These are phyloP conservation scores for Cryptus viduatorius DNA, from an alignment of 2,888 invertebrate species.

Conservation along the genomic window DNA sequence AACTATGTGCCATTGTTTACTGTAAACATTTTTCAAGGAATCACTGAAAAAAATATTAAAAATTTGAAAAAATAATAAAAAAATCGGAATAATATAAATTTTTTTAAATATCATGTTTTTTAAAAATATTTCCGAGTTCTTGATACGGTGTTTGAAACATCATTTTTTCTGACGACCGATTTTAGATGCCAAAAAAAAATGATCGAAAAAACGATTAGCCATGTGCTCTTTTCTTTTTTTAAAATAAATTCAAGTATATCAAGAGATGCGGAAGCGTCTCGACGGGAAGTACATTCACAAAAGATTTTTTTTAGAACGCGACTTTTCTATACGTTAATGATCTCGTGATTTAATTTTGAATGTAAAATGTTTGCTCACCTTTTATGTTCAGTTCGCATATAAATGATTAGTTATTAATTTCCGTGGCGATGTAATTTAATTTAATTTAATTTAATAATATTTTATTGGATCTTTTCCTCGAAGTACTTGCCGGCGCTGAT, in stretches of 20 bases:
- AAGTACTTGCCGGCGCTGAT: constrained; percentile 81
- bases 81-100: not conserved
- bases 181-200: not conserved
- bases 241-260: no score
- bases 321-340: no score
- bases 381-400: not conserved
- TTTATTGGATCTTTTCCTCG: constrained; percentile 34
- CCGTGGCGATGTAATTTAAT: not conserved
- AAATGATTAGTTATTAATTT: not conserved
- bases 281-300: no score
- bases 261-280: no score
- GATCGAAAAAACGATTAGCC: not conserved
- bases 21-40: not conserved
- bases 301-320: no score
- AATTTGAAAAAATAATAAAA: not conserved
- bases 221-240: not conserved
- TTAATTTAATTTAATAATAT: no score
- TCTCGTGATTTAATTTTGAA: no score
- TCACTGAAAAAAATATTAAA: no score
- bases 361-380: no score
- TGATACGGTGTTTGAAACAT: no score
- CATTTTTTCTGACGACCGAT: no score
- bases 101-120: not conserved
- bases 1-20: not conserved
- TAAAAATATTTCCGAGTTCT: no score